Evolutionary conservation across 2,888 invertebrate species (phyloP).

Genomic region (Cheilosia pagana): DNA sequence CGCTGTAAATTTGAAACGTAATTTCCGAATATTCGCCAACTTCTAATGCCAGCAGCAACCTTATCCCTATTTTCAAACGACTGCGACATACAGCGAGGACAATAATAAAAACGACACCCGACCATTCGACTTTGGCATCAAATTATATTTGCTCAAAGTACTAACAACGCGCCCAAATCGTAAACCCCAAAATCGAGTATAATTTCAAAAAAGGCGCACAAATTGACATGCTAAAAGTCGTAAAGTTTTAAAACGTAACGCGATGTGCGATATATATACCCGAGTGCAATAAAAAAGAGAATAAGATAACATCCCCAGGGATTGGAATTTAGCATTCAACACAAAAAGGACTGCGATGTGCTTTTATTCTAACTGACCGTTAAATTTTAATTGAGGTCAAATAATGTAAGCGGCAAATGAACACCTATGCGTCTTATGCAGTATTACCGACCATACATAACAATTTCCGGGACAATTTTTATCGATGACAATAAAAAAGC

Average conservation of each 20-base stretch:
- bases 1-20: conserved; percentile 29
- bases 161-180: conserved; percentile 27
- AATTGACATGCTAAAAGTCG: conserved; percentile 40
- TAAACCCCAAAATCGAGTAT: conserved; percentile 36
- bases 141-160: conserved; percentile 21
- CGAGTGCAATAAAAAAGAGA: conserved; percentile 15
- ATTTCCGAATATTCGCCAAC: conserved; percentile 21
- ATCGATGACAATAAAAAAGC: neutral
- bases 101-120: conserved; percentile 23
- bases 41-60: conserved; percentile 19
- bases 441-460: neutral
- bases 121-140: conserved; percentile 15
- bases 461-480: neutral
- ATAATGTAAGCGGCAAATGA: conserved; percentile 20
- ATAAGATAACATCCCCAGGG: conserved; percentile 6
- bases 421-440: neutral
- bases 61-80: conserved; percentile 1
- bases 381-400: conserved; percentile 52
- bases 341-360: neutral
- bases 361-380: conserved; percentile 18
- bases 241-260: conserved; percentile 37
- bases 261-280: conserved; percentile 10
- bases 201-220: conserved; percentile 27
- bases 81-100: neutral
- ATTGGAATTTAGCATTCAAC: neutral